Evolutionary conservation across 2,113 vertebrate genomes (phyloP).

Genomic region (Bubo bubo): DNA sequence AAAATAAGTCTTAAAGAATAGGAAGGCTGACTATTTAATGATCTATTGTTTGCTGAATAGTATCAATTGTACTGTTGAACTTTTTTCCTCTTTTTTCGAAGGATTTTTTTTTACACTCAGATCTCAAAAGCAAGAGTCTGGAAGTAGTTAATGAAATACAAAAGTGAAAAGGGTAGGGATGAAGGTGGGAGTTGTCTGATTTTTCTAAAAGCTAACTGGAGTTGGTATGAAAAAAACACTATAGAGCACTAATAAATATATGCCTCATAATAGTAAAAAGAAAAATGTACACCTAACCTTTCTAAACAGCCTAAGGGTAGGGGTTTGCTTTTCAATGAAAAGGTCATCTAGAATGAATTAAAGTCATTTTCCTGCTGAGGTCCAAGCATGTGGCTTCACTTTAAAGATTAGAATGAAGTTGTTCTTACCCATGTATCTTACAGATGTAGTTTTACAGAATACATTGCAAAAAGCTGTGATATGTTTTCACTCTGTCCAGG

Average conservation of each 20-base stretch:
- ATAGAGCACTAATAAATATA: conserved; percentile 40
- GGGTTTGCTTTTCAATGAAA: conserved; percentile 71
- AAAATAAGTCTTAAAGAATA: conserved; percentile 7
- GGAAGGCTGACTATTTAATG: not conserved
- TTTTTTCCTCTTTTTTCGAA: not conserved
- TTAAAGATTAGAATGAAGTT: conserved; percentile 66
- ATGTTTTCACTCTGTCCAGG: not conserved
- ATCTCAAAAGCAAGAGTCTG: not conserved
- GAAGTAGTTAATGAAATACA: conserved; percentile 60
- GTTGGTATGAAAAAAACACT: conserved; percentile 48
- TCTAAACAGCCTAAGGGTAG: conserved; percentile 50
- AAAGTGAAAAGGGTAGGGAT: conserved; percentile 31
- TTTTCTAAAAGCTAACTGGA: conserved; percentile 22
- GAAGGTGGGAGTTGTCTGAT: conserved; percentile 43
- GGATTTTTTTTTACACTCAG: not conserved
- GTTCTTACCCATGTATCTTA: conserved; percentile 26
- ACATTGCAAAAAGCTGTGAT: not conserved
- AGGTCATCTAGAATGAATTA: conserved; percentile 74
- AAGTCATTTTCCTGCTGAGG: conserved; percentile 64
- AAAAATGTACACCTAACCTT: conserved; percentile 64
- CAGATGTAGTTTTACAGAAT: not conserved
- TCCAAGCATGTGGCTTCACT: conserved; percentile 51
- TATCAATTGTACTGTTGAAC: not conserved
- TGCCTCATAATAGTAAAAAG: conserved; percentile 21
- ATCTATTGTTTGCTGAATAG: not conserved